Base-by-base conservation (phyloP, 2,888 invertebrate genomes). In the Caenorhabditis uteleia region DNA sequence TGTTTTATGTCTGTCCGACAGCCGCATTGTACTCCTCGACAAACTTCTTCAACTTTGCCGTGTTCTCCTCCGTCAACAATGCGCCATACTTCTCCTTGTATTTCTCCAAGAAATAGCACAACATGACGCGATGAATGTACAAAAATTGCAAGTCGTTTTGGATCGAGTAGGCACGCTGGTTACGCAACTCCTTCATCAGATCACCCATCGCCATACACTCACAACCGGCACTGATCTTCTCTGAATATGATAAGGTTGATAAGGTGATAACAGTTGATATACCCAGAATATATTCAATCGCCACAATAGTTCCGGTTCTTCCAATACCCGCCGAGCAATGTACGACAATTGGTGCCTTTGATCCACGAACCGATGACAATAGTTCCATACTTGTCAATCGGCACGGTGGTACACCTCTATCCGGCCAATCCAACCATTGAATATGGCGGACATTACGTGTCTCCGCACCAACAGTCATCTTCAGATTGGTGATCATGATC, bases 281-380 rank as follows among this genome's bases (percentile, higher is more conserved):
- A 61, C 61, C 61, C 43, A 73, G 42, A 46, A 73, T 68, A 42
- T 68, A 75, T 44, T 74, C 76, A 36, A 76, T 71, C 29, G 74
- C 76, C 8, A 76, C 74, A 40, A 76, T 73, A 8, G 73, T 71
- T 5, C 73, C 69, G 10, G 75, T 74, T 16, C 75, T 47, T 2
- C 75, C 74, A 31, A 75, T 76, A 18, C 77, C 76, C 10, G 76
- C 75, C 2, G 69, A 69, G 34, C 76, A 76, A 47, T 76, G 76
- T 4, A 76, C 71, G 12, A 74, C 56, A 47, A 76, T 76, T 10
- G 76, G 76, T 16, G 54, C 55, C 42, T 60, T 58, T 3, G 69
- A 60, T 21, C 76, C 73, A 25, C 76, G 68, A 25, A 75, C 69
- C 18, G 55, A 27, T 20, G 57, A 56, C 16, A 62, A 38, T 27